These are phyloP conservation scores for Betta splendens DNA, from an alignment of 2,797 vertebrate species.

Conservation along the genomic window DNA sequence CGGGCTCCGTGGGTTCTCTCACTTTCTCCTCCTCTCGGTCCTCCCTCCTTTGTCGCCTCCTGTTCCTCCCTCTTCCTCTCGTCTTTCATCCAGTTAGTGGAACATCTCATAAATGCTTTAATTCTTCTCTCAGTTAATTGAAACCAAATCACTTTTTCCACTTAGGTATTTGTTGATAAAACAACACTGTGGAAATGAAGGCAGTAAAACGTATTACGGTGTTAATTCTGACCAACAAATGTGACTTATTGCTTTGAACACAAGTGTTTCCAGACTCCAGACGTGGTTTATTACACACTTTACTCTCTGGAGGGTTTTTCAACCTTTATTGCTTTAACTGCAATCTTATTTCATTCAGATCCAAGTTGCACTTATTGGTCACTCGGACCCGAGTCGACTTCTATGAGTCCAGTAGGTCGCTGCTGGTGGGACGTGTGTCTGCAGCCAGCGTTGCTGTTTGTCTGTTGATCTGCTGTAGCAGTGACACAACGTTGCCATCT, in stretches of 20 bases:
- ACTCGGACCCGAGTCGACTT: too few species aligned
- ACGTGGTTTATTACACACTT: constrained; percentile 1
- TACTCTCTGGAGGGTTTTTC: neutral
- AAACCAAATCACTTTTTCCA: constrained; percentile 9
- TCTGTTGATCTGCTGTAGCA: too few species aligned
- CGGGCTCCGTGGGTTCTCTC: too few species aligned
- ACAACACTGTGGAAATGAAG: constrained; percentile 32
- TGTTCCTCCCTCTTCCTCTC: neutral
- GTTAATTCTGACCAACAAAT: constrained; percentile 20
- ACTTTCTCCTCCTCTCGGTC: neutral
- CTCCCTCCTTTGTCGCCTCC: neutral
- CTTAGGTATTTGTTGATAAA: constrained; percentile 21
- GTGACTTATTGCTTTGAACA: constrained; percentile 47
- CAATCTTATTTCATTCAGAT: neutral
- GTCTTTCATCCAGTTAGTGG: constrained; percentile 19
- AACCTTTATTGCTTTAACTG: neutral
- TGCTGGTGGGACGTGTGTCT: too few species aligned
- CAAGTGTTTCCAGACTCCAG: neutral
- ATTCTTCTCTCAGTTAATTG: too few species aligned
- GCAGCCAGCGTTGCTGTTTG: too few species aligned
- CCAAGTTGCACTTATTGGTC: neutral
- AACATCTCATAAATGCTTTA: constrained; percentile 57
- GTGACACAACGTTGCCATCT: too few species aligned
- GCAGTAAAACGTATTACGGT: constrained; percentile 30
- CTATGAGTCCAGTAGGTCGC: too few species aligned